Conservation (phyloP, 1,140 invertebrate species). For the Euwallacea fornicatus region DNA sequence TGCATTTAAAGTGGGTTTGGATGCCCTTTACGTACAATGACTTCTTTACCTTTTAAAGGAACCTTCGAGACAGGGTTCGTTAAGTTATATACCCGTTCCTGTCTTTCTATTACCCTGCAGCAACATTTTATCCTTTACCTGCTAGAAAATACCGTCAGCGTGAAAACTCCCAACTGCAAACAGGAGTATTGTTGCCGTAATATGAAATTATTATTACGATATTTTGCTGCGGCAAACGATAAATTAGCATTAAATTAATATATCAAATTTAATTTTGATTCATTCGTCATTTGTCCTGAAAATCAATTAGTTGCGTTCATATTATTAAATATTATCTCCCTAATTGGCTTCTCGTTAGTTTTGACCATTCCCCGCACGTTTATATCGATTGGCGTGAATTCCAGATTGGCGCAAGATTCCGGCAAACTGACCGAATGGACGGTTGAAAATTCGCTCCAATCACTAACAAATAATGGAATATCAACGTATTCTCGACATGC, state of each 20-base stretch:
- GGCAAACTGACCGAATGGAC: too few relatives aligned
- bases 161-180: not conserved
- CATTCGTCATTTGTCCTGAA: too few relatives aligned
- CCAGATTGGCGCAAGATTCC: too few relatives aligned
- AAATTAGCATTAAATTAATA: too few relatives aligned
- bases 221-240: too few relatives aligned
- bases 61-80: not conserved
- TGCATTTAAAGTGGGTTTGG: conserved; percentile 20
- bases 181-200: not conserved
- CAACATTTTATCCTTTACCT: not conserved
- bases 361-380: too few relatives aligned
- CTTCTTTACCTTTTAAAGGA: not conserved
- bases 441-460: too few relatives aligned
- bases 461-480: not conserved
- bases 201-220: not conserved
- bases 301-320: too few relatives aligned
- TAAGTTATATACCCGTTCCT: not conserved
- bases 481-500: not conserved
- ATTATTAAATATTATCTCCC: too few relatives aligned
- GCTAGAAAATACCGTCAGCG: not conserved
- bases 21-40: conserved; percentile 1
- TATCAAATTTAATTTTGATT: too few relatives aligned
- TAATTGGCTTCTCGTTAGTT: too few relatives aligned
- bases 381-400: too few relatives aligned
- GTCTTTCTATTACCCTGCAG: not conserved